phyloP scores from a whole-genome alignment of 2,888 invertebrate genomes.

The Cheilosia impressa region DNA sequence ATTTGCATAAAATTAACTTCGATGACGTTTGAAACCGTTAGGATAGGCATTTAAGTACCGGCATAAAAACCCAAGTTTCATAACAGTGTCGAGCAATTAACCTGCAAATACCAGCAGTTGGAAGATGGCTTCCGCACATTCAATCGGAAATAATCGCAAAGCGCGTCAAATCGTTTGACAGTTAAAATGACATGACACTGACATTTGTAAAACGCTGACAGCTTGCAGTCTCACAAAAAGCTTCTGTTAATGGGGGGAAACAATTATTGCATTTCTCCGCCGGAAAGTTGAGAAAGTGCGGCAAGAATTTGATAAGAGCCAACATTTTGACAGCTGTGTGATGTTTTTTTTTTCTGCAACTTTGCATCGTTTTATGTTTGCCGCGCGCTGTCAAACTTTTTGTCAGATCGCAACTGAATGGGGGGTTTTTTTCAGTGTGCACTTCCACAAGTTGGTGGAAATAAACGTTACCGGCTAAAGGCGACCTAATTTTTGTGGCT shows the following conservation, averaged over 20 bases:
- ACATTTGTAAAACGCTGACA: constrained; percentile 22
- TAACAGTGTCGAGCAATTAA: constrained; percentile 12
- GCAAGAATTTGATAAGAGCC: constrained; percentile 24
- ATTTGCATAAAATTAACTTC: constrained; percentile 64
- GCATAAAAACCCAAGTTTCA: constrained; percentile 42
- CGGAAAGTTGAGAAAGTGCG: constrained; percentile 34
- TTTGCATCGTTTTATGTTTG: constrained; percentile 9
- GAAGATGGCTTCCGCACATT: constrained; percentile 22
- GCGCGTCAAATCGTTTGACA: constrained; percentile 18
- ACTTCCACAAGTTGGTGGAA: constrained; percentile 7
- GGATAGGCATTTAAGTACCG: constrained; percentile 41
- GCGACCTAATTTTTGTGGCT: constrained; percentile 29
- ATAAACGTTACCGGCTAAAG: constrained; percentile 11
- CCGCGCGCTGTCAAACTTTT: constrained; percentile 16
- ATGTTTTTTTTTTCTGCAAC: not conserved
- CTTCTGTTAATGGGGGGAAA: constrained; percentile 6
- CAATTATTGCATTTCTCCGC: constrained; percentile 10
- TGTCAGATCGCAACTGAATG: constrained; percentile 1
- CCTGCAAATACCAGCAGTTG: not conserved
- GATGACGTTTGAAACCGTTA: constrained; percentile 61
- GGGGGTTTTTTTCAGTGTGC: not conserved
- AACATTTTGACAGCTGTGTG: constrained; percentile 26
- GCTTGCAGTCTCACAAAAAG: not conserved
- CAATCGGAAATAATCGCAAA: constrained; percentile 27
- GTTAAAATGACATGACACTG: constrained; percentile 13